Evolutionary conservation across 2,797 vertebrate species (phyloP).

Genomic region (Saxicola maurus): DNA sequence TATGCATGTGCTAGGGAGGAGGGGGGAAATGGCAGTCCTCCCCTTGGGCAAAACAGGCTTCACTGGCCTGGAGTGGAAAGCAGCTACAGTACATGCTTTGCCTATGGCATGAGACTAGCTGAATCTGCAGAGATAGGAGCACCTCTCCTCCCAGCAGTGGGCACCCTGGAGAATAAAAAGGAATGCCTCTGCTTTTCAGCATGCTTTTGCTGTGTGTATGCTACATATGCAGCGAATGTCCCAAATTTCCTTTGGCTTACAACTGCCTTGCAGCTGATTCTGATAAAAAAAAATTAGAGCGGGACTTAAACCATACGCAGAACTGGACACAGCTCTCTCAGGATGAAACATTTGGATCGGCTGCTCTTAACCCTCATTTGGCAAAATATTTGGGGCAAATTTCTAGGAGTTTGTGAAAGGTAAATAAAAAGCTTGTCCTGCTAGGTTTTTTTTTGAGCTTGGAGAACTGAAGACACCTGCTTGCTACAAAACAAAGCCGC

Average conservation of each 20-base stretch:
- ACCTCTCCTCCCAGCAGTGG: slow-evolving; percentile 1
- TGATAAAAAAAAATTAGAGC: neutral
- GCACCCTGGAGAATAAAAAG: neutral
- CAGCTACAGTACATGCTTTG: neutral
- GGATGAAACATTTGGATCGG: neutral
- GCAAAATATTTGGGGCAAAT: neutral
- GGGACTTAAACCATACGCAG: neutral
- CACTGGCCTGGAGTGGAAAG: neutral
- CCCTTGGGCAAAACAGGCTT: neutral
- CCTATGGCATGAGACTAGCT: neutral
- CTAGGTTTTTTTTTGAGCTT: neutral
- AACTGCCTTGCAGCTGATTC: neutral
- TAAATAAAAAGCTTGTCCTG: neutral
- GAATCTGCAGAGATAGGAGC: neutral
- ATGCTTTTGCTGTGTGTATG: neutral
- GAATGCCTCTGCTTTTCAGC: slow-evolving; percentile 17
- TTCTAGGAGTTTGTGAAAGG: neutral
- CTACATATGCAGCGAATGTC: neutral
- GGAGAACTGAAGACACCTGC: slow-evolving; percentile 9
- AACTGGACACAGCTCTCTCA: neutral
- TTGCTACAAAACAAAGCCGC: neutral
- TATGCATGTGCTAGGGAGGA: neutral
- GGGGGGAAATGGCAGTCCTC: neutral
- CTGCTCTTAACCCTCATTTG: neutral
- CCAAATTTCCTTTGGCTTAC: slow-evolving; percentile 41